These are phyloP conservation scores for Daphoenositta chrysoptera DNA, from an alignment of 2,113 vertebrate species.

Conservation along the genomic window DNA sequence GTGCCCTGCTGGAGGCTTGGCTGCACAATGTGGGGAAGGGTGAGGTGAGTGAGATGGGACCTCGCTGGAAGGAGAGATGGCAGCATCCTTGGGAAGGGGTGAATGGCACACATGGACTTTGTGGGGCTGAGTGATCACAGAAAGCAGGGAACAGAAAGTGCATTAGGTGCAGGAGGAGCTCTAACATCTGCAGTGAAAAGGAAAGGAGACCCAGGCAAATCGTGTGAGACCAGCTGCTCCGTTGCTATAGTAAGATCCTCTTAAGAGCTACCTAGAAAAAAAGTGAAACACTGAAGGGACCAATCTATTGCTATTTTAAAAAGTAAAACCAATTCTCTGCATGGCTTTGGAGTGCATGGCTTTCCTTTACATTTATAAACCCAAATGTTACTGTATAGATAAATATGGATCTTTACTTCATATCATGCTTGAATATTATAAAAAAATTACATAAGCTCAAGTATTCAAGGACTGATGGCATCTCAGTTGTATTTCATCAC, in stretches of 20 bases:
- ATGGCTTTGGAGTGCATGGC: background rate
- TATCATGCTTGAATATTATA: background rate
- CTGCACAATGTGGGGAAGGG: accelerated
- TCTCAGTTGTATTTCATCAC: background rate
- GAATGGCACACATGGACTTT: accelerated
- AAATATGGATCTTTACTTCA: background rate
- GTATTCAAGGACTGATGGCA: background rate
- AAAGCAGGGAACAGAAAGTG: background rate
- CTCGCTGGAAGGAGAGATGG: accelerated
- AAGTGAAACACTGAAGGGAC: background rate
- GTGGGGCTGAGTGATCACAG: accelerated
- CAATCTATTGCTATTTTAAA: background rate
- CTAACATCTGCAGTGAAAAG: background rate
- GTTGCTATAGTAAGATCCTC: background rate
- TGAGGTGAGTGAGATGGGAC: background rate
- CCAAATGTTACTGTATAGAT: background rate
- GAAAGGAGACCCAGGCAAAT: background rate
- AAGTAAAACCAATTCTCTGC: background rate
- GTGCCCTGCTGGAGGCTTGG: too few species aligned
- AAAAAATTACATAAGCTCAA: background rate
- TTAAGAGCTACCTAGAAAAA: background rate
- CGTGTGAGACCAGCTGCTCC: background rate
- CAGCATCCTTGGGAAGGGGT: background rate
- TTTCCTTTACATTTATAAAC: background rate
- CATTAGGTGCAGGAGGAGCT: accelerated